Evolutionary conservation across 2,888 invertebrate species (phyloP).

Genomic region (Drosophila pseudotalamancana): DNA sequence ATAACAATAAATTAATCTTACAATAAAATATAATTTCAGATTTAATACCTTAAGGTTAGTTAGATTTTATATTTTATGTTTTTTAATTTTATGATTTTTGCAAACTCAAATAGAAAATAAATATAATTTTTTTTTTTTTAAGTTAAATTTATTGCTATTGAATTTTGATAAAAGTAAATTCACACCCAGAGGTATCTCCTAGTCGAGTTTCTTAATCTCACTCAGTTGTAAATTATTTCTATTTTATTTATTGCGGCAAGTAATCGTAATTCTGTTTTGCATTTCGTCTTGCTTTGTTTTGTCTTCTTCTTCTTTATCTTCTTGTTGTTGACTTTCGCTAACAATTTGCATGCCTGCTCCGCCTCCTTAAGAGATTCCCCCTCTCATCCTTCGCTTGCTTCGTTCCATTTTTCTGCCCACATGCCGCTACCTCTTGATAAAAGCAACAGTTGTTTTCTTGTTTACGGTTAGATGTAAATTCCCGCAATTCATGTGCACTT

Average conservation of each 20-base stretch:
- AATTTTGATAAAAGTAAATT: too few species aligned
- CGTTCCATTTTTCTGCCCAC: neutral
- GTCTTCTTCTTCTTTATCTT: neutral
- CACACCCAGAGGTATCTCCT: neutral
- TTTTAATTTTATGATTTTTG: too few species aligned
- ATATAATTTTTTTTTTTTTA: too few species aligned
- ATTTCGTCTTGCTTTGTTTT: neutral
- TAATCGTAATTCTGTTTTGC: neutral
- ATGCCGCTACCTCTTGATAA: neutral
- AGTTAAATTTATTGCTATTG: too few species aligned
- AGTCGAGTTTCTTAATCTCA: neutral
- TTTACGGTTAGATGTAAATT: neutral
- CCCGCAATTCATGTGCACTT: too few species aligned
- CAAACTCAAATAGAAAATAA: too few species aligned
- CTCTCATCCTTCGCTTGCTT: neutral
- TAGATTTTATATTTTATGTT: too few species aligned
- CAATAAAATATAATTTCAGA: too few species aligned
- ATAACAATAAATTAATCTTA: too few species aligned
- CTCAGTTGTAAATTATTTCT: neutral
- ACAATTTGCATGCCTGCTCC: neutral
- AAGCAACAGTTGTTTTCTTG: neutral
- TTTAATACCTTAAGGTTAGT: too few species aligned
- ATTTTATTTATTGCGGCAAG: neutral
- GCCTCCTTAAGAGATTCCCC: neutral
- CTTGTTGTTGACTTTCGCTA: neutral